Base-by-base conservation (phyloP, 2,888 invertebrate species). In the Empis stercorea region DNA sequence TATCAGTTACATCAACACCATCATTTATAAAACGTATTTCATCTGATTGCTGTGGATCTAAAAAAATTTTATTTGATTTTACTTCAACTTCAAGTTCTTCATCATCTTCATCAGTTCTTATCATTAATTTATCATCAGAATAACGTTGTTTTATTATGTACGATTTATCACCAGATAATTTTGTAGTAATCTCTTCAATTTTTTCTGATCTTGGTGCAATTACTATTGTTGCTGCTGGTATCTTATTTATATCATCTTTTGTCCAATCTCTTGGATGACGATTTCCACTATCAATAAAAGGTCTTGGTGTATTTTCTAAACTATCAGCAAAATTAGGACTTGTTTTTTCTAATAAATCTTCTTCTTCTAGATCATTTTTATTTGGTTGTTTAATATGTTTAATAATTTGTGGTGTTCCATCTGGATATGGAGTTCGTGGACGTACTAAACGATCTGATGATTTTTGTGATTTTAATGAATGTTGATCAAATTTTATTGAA, bases 21-120 rank as follows among this genome's bases (percentile, higher is more conserved):
- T 68, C 64, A 51, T 68, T 66, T 11, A 68, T 68, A 44, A 67
- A 69, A 3, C 68, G 62, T 42, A 68, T 68, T 50, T 68, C 68
- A 43, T 65, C 55, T 7, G 63, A 54, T 6, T 61, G n/a, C n/a
- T n/a, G 61, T 48, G 60, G 59, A 48, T 64, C 62, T 30, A 59
- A 43, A 2, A 59, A 56, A 54, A 66, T 64, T n/a, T 55, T 58
- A 1, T 53, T 60, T 23, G 64, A 63, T 10, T 61, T 61, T 30
- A 67, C 65, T 48, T 68, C 66, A 17, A 67, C 60, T 3, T 61
- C 60, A 32, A 68, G 48, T 42, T 65, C 60, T 48, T 68, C 67
- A 41, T 68, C 66, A 45, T 66, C 64, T 36, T 67, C 66, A 39
- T 61, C 61, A 37, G 58, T 55, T 10, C 61, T 59, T 9, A 61